Conservation (phyloP, 2,888 invertebrate species). For the Epistrophe grossulariae region DNA sequence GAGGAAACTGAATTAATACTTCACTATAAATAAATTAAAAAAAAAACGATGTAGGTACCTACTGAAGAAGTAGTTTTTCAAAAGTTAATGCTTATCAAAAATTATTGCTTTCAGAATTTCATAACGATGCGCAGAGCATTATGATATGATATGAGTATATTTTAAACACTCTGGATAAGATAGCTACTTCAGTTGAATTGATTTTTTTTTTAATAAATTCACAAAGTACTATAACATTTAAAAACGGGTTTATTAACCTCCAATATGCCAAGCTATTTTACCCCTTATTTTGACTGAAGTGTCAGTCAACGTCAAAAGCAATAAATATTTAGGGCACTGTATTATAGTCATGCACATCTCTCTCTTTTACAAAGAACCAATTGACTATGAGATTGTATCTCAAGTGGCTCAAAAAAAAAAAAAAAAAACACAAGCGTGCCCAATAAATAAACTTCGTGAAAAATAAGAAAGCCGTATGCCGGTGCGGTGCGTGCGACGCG, state of each 20-base stretch:
- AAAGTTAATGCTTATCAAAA: neutral
- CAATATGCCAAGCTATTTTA: neutral
- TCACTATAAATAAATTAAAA: neutral
- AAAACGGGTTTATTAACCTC: slow-evolving; percentile 34
- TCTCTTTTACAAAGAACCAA: slow-evolving; percentile 16
- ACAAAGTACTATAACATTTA: neutral
- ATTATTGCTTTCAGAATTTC: neutral
- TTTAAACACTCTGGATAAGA: neutral
- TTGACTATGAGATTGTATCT: slow-evolving; percentile 42
- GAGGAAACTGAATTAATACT: too few species aligned
- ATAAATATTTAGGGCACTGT: slow-evolving; percentile 33
- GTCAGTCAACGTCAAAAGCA: slow-evolving; percentile 41
- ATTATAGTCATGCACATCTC: neutral
- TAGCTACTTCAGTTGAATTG: neutral
- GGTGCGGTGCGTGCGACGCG: neutral
- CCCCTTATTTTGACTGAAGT: slow-evolving; percentile 12
- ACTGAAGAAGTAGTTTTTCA: neutral
- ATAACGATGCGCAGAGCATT: neutral
- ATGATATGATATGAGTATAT: neutral
- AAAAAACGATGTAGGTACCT: too few species aligned
- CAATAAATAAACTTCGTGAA: slow-evolving; percentile 39
- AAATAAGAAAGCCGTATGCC: slow-evolving; percentile 3
- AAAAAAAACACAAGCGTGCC: slow-evolving; percentile 21
- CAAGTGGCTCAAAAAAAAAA: slow-evolving; percentile 40
- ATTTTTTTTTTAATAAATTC: neutral